A percentile compares a stretch with the other conserved stretches of the same genome.
These are phyloP conservation scores for Bembecia ichneumoniformis DNA, from an alignment of 2,888 invertebrate species.

Conservation along the genomic window DNA sequence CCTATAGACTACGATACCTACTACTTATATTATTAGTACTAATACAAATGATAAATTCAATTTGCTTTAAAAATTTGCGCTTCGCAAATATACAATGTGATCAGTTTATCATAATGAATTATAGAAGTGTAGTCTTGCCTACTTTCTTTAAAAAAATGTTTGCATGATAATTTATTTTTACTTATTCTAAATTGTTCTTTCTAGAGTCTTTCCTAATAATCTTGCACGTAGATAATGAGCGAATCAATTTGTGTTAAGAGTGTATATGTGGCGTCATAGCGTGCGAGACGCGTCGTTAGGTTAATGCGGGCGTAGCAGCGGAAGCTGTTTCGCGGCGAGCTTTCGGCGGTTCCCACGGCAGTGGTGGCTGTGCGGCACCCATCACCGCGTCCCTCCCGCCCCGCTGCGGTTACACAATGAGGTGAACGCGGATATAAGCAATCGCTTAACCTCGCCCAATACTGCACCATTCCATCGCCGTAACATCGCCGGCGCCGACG, in stretches of 20 bases:
- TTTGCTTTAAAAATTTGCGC: too few relatives aligned
- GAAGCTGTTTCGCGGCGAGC: slow-evolving; percentile 63
- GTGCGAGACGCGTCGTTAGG: slow-evolving; percentile 59
- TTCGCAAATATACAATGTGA: too few relatives aligned
- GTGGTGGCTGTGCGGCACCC: slow-evolving; percentile 8
- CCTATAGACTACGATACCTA: too few relatives aligned
- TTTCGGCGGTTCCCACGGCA: slow-evolving; percentile 69
- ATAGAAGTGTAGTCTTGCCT: too few relatives aligned
- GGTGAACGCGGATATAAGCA: slow-evolving; percentile 73
- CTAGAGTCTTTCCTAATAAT: too few relatives aligned
- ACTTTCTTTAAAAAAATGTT: too few relatives aligned
- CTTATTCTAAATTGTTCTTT: too few relatives aligned
- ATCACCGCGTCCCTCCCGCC: slow-evolving; percentile 19
- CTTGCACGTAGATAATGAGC: slow-evolving; percentile 38
- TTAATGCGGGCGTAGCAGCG: slow-evolving; percentile 56
- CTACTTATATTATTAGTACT: too few relatives aligned
- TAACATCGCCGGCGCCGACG: slow-evolving; percentile 7
- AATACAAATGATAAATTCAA: too few relatives aligned
- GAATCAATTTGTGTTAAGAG: slow-evolving; percentile 49
- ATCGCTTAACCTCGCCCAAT: slow-evolving; percentile 72
- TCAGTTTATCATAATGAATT: too few relatives aligned
- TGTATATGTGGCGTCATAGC: slow-evolving; percentile 32
- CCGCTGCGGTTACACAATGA: slow-evolving; percentile 61
- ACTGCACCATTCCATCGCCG: slow-evolving; percentile 22
- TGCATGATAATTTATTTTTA: too few relatives aligned